Evolutionary conservation across 1,140 invertebrate genomes (phyloP).

Genomic region (Atta colombica): DNA sequence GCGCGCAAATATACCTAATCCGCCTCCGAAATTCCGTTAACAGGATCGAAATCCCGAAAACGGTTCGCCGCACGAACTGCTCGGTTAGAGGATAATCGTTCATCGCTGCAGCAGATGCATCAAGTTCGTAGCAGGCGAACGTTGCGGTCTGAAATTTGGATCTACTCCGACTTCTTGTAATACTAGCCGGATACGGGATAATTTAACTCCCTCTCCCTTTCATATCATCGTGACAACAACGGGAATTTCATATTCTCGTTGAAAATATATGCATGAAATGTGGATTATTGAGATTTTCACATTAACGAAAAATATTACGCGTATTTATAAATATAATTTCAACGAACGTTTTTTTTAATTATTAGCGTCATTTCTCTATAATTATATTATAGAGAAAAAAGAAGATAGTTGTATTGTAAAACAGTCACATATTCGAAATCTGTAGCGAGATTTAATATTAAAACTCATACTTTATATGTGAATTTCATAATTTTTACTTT

Average conservation of each 20-base stretch:
- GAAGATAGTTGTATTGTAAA: background rate
- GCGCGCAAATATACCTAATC: conserved; percentile 55
- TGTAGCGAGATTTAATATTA: background rate
- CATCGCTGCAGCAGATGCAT: conserved; percentile 4
- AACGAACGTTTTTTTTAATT: background rate
- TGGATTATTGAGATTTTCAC: background rate
- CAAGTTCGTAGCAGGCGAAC: background rate
- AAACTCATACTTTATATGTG: background rate
- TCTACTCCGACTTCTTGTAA: conserved; percentile 42
- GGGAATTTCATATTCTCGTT: background rate
- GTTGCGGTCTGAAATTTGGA: conserved; percentile 26
- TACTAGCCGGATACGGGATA: background rate
- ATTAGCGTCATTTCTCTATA: background rate
- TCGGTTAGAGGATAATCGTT: conserved; percentile 54
- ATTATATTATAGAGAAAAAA: background rate
- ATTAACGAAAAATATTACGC: conserved; percentile 6
- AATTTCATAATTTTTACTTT: conserved; percentile 38
- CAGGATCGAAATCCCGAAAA: conserved; percentile 51
- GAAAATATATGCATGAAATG: conserved; percentile 1
- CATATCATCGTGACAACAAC: background rate
- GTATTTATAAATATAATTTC: background rate
- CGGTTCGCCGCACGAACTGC: conserved; percentile 32
- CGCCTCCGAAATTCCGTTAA: conserved; percentile 41
- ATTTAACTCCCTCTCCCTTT: background rate
- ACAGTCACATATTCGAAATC: background rate